A percentile compares a stretch with the other conserved stretches of the same genome.
phyloP scores from a whole-genome alignment of 2,888 invertebrate genomes.

The Cyrtodaria siliqua region DNA sequence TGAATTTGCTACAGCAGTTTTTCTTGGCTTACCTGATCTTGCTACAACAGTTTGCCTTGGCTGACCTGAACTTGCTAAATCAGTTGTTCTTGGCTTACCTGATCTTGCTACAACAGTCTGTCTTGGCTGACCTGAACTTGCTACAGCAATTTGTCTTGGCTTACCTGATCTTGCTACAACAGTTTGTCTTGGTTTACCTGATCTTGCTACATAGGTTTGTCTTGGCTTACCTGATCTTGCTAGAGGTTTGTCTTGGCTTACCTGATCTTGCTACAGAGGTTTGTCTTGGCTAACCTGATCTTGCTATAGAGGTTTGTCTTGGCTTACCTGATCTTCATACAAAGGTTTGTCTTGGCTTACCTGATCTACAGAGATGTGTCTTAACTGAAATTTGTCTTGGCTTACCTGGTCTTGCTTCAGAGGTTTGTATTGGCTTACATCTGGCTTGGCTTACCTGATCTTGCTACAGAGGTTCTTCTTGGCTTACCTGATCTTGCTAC shows the following conservation, averaged over 20 bases:
- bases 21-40: constrained; percentile 86
- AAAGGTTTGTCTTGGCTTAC: no score
- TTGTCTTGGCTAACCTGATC: no score
- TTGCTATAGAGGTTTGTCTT: constrained; percentile 99
- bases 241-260: constrained; percentile 99
- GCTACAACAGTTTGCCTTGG: constrained; percentile 98
- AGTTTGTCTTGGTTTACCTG: no score
- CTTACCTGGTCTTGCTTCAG: constrained; percentile 93
- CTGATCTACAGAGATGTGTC: constrained; percentile 95
- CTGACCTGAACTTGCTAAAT: no score
- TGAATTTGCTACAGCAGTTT: no score
- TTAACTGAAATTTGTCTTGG: no score
- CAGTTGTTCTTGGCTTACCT: no score
- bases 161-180: no score
- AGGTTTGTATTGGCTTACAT: constrained; percentile 99
- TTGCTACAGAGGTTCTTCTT: constrained; percentile 99
- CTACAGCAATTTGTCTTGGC: no score
- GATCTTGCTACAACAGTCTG: no score
- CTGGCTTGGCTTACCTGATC: constrained; percentile 89
- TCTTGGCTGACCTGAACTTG: constrained; percentile 88
- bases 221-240: constrained; percentile 91
- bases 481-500: constrained; percentile 79
- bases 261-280: no score
- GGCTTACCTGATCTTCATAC: constrained; percentile 91
- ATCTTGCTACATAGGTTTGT: constrained; percentile 98